Conservation (phyloP, 2,888 invertebrate genomes). For the Gymnocheta viridis region DNA sequence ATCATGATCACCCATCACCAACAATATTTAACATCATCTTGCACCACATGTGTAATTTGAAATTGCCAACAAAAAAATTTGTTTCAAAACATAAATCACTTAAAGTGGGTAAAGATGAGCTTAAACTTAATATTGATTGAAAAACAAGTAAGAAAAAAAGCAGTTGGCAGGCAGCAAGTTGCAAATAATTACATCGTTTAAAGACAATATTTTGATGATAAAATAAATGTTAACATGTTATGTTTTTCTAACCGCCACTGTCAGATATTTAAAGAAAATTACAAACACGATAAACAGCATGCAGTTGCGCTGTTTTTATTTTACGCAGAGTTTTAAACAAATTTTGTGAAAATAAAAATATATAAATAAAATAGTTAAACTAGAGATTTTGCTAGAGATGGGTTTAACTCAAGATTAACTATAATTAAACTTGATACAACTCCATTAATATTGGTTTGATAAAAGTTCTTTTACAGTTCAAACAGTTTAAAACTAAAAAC, state of each 20-base stretch:
- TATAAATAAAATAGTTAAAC: too few species aligned
- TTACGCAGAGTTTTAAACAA: background rate
- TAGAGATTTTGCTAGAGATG: background rate
- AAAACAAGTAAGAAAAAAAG: slow-evolving; percentile 26
- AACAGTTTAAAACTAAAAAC: too few species aligned
- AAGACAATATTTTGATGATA: slow-evolving; percentile 41
- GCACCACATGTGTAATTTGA: slow-evolving; percentile 18
- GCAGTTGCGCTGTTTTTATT: background rate
- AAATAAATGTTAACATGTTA: slow-evolving; percentile 62
- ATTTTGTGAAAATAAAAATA: background rate
- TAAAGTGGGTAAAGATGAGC: slow-evolving; percentile 80
- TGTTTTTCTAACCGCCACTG: background rate
- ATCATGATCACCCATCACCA: slow-evolving; percentile 20
- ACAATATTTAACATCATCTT: slow-evolving; percentile 21
- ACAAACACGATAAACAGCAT: background rate
- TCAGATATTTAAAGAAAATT: slow-evolving; percentile 35
- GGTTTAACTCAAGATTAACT: background rate
- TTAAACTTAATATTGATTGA: slow-evolving; percentile 72
- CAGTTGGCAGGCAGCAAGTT: slow-evolving; percentile 55
- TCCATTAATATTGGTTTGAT: too few species aligned
- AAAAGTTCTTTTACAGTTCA: too few species aligned
- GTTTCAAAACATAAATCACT: slow-evolving; percentile 57
- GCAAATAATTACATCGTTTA: slow-evolving; percentile 51
- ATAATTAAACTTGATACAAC: background rate
- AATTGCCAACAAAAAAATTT: slow-evolving; percentile 12